phyloP scores from a whole-genome alignment of 2,888 invertebrate species.

The Tuta absoluta region DNA sequence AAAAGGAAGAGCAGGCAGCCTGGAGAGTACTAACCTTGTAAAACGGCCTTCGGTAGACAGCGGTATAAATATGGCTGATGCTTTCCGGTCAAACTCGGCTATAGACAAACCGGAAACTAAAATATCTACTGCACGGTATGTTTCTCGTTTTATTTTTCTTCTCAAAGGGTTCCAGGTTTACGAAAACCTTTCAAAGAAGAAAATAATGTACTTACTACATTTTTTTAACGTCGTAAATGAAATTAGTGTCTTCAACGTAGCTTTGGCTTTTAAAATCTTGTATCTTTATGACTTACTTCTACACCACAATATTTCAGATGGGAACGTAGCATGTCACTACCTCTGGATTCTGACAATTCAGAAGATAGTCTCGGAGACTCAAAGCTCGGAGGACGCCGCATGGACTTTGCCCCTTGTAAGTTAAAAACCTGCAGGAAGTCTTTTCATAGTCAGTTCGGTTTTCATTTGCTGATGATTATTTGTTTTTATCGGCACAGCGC shows the following conservation, averaged over 20 bases:
- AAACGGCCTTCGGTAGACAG: constrained; percentile 90
- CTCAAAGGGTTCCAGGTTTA: background rate
- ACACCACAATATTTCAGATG: constrained; percentile 72
- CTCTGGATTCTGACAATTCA: constrained; percentile 77
- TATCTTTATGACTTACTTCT: background rate
- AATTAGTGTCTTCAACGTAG: background rate
- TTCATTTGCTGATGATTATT: constrained; percentile 76
- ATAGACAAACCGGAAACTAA: constrained; percentile 70
- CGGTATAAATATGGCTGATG: constrained; percentile 87
- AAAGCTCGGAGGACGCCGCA: constrained; percentile 84
- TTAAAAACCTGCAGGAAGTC: constrained; percentile 42
- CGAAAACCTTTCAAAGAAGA: background rate
- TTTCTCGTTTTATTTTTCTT: background rate
- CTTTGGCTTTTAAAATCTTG: background rate
- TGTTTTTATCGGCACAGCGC: constrained; percentile 77
- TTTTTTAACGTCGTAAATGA: too few species aligned
- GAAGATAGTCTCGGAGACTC: constrained; percentile 72
- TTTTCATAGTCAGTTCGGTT: constrained; percentile 67
- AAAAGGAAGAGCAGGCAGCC: constrained; percentile 68
- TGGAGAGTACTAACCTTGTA: constrained; percentile 77
- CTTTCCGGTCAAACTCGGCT: constrained; percentile 73
- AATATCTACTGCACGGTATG: constrained; percentile 66
- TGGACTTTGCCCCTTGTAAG: constrained; percentile 94
- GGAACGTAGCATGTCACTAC: constrained; percentile 87
- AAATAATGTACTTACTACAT: too few species aligned